phyloP scores from a whole-genome alignment of 1,140 invertebrate genomes.

The Ooceraea biroi region DNA sequence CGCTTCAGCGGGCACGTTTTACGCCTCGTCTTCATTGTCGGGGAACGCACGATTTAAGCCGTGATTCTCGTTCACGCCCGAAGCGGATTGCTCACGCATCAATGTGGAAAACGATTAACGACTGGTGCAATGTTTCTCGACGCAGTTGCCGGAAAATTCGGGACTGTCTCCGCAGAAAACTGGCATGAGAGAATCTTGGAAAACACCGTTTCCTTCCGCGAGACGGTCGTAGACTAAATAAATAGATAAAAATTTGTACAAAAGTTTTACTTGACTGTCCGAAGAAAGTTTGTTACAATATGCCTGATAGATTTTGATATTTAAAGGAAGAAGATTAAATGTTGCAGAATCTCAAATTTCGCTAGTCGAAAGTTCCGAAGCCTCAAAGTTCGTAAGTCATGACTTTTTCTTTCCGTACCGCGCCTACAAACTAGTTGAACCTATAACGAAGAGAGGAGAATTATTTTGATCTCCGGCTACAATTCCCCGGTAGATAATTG shows the following conservation, averaged over 20 bases:
- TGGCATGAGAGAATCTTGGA: background rate
- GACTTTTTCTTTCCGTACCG: constrained; percentile 12
- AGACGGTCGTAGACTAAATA: background rate
- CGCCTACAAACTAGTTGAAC: background rate
- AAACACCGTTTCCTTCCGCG: background rate
- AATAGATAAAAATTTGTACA: background rate
- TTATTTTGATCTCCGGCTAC: constrained; percentile 4
- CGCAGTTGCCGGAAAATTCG: background rate
- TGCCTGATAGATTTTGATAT: constrained; percentile 24
- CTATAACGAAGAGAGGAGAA: background rate
- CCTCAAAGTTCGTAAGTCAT: constrained; percentile 3
- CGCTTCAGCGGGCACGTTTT: constrained; percentile 66
- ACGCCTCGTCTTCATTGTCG: constrained; percentile 65
- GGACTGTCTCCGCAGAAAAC: background rate
- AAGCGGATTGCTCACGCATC: too few relatives aligned
- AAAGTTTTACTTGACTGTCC: background rate
- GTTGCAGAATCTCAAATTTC: constrained; percentile 41
- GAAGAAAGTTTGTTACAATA: constrained; percentile 39
- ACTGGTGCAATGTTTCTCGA: constrained; percentile 23
- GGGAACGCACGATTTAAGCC: constrained; percentile 43
- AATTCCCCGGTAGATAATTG: background rate
- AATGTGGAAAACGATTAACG: constrained; percentile 5
- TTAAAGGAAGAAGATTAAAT: constrained; percentile 47
- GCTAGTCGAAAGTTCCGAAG: constrained; percentile 35
- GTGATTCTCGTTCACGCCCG: background rate